Evolutionary conservation across 2,888 invertebrate genomes (phyloP), one percentile per base, ranked within the genome.

Genomic region (Lithophane leautieri): DNA sequence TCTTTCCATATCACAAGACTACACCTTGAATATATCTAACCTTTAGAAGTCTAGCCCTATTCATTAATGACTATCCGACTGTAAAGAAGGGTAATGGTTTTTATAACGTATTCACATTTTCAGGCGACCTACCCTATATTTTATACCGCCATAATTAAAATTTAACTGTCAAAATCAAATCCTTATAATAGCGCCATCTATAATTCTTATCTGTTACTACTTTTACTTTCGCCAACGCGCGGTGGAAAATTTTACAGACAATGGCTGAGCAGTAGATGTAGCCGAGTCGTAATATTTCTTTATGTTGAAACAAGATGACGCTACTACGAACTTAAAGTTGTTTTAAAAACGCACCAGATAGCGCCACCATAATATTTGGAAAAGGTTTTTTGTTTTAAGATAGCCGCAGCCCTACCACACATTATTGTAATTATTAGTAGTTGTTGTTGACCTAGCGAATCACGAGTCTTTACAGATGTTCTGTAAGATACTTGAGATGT

Each of bases 221-320:
- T 12, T 22, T n/a, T 2, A 34, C n/a, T 58, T 42, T 8, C n/a
- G 47, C 40, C 34, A 58, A 34, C n/a, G 2, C 3, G 2, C 6
- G 6, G 25, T 34, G 4, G 0, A 11, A n/a, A n/a, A n/a, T n/a
- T n/a, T 47, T 19, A 47, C 16, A 50, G 19, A 50, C 1, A 19
- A 19, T 50, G 50, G 19, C n/a, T 25, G 22, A 22, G 16, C 1
- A 12, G 56, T 61, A 54, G 19, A 19, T 14, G 1, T 58, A 19
- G 4, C 11, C 42, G 4, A 16, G 3, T 0, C 7, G n/a, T 50
- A 34, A 11, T 61, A 22, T 16, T 73, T 66, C 12, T n/a, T 2
- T 0, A 3, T 2, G 0, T 4, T 44, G 12, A 25, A 19, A 63
- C 28, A 12, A 82, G 85, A 86, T 77, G 86, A 73, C 84, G 82